Percentiles rank a stretch among this genome's conserved stretches.
Conservation (phyloP, 35 echinoderm and acorn worm genomes). For the Strongylocentrotus purpuratus region DNA sequence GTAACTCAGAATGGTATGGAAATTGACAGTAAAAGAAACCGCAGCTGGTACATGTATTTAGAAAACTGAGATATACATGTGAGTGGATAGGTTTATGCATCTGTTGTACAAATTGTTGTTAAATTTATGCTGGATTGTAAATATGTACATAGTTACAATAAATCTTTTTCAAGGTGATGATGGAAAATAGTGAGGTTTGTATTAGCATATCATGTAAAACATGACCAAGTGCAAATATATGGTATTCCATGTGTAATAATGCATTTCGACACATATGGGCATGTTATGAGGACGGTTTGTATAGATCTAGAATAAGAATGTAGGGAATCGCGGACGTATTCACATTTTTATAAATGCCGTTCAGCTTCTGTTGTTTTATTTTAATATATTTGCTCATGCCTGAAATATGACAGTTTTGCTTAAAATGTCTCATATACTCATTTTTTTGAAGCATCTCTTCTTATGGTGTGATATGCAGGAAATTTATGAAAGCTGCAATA, state of each 20-base stretch:
- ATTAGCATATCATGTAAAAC: neutral
- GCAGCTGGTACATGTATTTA: neutral
- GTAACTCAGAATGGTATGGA: neutral
- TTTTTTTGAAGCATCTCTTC: neutral
- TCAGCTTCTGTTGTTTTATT: neutral
- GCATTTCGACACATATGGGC: neutral
- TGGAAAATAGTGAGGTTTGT: neutral
- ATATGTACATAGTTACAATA: neutral
- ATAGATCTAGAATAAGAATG: neutral
- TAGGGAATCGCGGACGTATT: neutral
- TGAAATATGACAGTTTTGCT: neutral
- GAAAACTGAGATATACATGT: neutral
- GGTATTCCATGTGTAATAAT: neutral
- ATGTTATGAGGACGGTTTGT: neutral
- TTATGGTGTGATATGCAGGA: neutral
- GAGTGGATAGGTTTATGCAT: neutral
- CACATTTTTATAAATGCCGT: neutral
- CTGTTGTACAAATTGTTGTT: neutral
- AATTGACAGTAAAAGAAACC: neutral
- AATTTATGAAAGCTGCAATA: neutral
- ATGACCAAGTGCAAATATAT: slow-evolving; percentile 6
- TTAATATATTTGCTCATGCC: neutral
- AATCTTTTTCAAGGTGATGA: neutral
- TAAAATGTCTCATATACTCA: neutral
- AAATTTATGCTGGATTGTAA: neutral